Base-by-base conservation (phyloP, 1,140 invertebrate species). In the fruit fly (Drosophila melanogaster) region DNA sequence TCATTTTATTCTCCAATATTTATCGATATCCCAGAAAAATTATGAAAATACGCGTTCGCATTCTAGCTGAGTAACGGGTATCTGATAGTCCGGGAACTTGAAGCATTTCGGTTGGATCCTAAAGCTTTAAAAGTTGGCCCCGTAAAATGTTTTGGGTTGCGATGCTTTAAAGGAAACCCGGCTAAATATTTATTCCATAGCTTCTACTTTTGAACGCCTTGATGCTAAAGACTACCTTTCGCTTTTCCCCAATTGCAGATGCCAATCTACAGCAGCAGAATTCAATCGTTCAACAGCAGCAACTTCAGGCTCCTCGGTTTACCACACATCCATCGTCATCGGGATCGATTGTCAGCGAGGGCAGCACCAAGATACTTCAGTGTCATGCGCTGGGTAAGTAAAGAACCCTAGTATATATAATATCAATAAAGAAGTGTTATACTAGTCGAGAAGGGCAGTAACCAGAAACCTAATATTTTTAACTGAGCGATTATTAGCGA, bases 361-460 rank as follows among this genome's bases (percentile, higher is more conserved):
- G 96, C 90, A 94, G 96, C 70, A 97, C 96, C 12, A 98, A 98
- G 94, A 97, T 98, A 92, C 94, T 98, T 60, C 96, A 98, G 92
- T 98, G 97, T 92, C 96, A 96, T 92, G 96, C 96, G 17, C 93
- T 95, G 92, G 96, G 96, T 97, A 94, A 95, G 94, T 93, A 46
- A 14, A 58, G 60, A 33, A 75, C 44, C 33, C 22, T 38, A n/a
- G 41, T 37, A 17, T 22, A 22, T 22, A 22, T 22, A 22, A 22
- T 22, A 22, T 22, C 3, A 22, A 22, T 22, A 3, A 22, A 22
- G 19, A 22, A 22, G 19, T 22, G 19, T 22, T 22, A 22, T 22
- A 22, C 2, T 3, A 22, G 19, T 22, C 19, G 19, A 22, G 19
- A 22, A 22, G 19, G 19, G 19, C 2, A 22, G 19, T 22, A 22